phyloP scores from a whole-genome alignment of 2,113 vertebrate species.

The Oostethus manadensis region DNA sequence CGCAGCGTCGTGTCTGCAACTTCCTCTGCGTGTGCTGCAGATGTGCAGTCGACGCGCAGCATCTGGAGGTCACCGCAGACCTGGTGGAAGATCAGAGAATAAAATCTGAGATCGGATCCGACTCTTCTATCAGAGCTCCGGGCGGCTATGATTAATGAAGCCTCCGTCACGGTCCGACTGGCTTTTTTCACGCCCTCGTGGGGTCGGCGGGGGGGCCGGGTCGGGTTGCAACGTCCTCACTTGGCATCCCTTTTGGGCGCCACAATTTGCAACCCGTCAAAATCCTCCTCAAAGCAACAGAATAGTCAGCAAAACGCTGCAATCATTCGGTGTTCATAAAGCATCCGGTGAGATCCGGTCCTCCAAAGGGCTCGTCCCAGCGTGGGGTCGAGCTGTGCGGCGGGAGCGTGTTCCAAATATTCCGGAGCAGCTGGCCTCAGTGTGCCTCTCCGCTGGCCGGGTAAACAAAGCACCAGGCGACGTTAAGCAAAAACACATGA shows the following conservation, averaged over 20 bases:
- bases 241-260: not conserved
- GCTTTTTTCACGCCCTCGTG: conserved; percentile 35
- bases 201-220: not conserved
- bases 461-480: conserved; percentile 48
- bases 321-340: no score
- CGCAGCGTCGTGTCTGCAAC: not conserved
- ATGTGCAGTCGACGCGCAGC: conserved; percentile 17
- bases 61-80: conserved; percentile 52
- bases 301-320: no score
- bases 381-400: not conserved
- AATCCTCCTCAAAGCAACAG: no score
- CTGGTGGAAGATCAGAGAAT: conserved; percentile 47
- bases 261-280: no score
- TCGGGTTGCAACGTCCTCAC: not conserved
- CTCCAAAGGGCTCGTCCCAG: not conserved
- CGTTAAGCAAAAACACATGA: conserved; percentile 60
- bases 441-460: conserved; percentile 38
- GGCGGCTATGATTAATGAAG: conserved; percentile 61
- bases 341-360: no score
- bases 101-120: conserved; percentile 26
- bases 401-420: conserved; percentile 22
- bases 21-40: not conserved
- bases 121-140: conserved; percentile 24
- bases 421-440: conserved; percentile 59
- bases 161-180: conserved; percentile 26